Conservation (phyloP, 2,888 invertebrate species). For the Hyles lineata region DNA sequence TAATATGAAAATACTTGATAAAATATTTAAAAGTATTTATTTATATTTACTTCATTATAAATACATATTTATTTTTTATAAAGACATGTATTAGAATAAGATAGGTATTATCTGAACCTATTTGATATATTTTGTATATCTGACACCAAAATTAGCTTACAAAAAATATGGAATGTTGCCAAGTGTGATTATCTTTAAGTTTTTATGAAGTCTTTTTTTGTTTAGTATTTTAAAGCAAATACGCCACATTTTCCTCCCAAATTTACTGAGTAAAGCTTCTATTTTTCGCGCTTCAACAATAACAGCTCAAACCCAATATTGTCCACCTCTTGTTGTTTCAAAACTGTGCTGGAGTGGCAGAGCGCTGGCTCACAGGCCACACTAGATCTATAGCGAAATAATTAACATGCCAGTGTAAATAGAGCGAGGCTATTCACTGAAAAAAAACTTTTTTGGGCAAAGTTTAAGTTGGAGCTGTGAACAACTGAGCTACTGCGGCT, state of each 20-base stretch:
- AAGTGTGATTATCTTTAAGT: too few species aligned
- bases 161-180: too few species aligned
- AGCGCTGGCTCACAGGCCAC: neutral
- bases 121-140: too few species aligned
- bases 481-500: slow-evolving; percentile 76
- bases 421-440: slow-evolving; percentile 38
- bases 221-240: neutral
- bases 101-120: too few species aligned
- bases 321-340: slow-evolving; percentile 1
- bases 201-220: neutral
- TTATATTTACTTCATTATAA: too few species aligned
- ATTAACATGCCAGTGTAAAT: slow-evolving; percentile 40
- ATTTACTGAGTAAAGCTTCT: neutral
- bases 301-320: neutral
- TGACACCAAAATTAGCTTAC: too few species aligned
- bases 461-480: slow-evolving; percentile 65
- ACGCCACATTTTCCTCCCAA: neutral
- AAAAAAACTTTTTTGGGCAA: slow-evolving; percentile 56
- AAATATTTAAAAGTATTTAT: too few species aligned
- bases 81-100: too few species aligned
- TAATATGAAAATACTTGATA: too few species aligned
- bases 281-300: neutral
- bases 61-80: too few species aligned
- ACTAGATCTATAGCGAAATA: slow-evolving; percentile 1
- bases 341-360: neutral